phyloP scores from a whole-genome alignment of 2,113 vertebrate genomes.

The Poicephalus meyeri region DNA sequence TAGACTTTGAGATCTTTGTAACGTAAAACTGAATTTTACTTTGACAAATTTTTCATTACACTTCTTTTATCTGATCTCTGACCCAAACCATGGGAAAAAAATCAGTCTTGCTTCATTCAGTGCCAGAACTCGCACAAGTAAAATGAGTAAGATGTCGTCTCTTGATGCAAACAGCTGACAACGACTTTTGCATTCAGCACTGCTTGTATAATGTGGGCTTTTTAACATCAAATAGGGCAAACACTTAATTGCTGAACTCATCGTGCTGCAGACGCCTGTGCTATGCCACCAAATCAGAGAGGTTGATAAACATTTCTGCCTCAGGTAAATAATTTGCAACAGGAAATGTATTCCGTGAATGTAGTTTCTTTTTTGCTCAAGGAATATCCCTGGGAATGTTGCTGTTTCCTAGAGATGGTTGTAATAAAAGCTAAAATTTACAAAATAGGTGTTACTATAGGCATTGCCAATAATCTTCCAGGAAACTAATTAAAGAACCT shows the following conservation, averaged over 20 bases:
- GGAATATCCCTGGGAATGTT: neutral
- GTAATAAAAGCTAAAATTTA: constrained; percentile 46
- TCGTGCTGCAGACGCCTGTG: neutral
- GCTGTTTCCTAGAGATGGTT: constrained; percentile 14
- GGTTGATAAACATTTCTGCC: neutral
- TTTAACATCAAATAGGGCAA: neutral
- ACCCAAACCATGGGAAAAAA: neutral
- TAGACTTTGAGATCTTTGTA: neutral
- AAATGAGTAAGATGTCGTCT: neutral
- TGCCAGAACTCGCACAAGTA: neutral
- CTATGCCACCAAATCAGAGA: neutral
- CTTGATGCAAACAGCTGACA: neutral
- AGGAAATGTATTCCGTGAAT: neutral
- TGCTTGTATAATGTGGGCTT: neutral
- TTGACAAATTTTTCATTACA: neutral
- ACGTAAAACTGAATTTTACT: neutral
- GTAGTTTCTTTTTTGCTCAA: constrained; percentile 6
- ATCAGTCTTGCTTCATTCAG: neutral
- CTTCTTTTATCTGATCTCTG: neutral
- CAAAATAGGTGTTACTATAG: neutral
- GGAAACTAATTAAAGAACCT: neutral
- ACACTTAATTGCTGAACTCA: neutral
- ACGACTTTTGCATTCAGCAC: neutral
- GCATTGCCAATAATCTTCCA: constrained; percentile 11
- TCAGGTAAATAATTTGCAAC: neutral